A percentile compares a stretch with the other conserved stretches of the same genome.
Evolutionary conservation across 2,113 vertebrate genomes (phyloP).

Genomic region (Meles meles): DNA sequence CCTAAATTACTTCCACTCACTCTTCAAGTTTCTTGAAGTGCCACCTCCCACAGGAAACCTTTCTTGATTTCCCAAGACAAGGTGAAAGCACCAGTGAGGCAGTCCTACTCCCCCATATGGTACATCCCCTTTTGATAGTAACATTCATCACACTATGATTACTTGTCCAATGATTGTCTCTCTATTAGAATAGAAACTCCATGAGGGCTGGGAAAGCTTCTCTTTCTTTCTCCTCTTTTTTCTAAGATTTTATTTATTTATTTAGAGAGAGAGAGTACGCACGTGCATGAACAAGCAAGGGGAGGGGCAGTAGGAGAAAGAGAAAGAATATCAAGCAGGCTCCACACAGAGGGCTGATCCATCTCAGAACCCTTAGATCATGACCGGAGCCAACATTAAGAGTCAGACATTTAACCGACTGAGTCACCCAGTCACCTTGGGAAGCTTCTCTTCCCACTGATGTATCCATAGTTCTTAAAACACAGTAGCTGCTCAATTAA

Average conservation of each 20-base stretch:
- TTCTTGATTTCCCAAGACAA: not conserved
- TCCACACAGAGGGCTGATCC: not conserved
- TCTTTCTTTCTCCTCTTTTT: not conserved
- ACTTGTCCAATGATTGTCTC: not conserved
- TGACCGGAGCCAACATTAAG: not conserved
- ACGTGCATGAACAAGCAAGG: not conserved
- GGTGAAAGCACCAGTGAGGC: not conserved
- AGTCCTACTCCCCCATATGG: not conserved
- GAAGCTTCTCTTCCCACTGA: not conserved
- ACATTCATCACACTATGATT: not conserved
- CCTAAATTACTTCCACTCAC: slow-evolving; percentile 7
- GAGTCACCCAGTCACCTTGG: not conserved
- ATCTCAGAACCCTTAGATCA: not conserved
- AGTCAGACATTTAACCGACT: not conserved
- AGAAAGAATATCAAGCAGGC: not conserved
- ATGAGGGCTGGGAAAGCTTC: not conserved
- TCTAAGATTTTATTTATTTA: not conserved
- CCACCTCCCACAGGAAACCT: not conserved
- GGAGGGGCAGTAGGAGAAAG: not conserved
- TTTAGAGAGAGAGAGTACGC: not conserved
- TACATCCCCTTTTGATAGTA: not conserved
- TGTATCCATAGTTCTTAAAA: not conserved
- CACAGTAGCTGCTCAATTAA: not conserved
- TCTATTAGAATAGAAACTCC: not conserved
- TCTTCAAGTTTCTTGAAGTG: slow-evolving; percentile 2